Percentiles rank a stretch among this genome's conserved stretches.
These are phyloP conservation scores for Pemphredon lugubris DNA, from an alignment of 2,888 invertebrate species.

Conservation along the genomic window DNA sequence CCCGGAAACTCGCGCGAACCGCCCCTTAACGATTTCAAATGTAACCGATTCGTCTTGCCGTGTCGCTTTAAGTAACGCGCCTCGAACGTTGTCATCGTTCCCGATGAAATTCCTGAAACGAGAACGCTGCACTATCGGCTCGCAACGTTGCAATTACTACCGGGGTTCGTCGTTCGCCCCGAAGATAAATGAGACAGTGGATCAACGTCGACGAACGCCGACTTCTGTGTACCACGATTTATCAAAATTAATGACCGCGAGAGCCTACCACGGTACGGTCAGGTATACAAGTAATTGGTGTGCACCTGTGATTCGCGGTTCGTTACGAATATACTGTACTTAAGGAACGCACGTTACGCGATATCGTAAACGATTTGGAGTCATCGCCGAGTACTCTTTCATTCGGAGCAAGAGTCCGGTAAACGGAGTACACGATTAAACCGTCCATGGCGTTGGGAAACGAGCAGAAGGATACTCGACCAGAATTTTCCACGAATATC, in stretches of 20 bases:
- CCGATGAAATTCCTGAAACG: slow-evolving; percentile 42
- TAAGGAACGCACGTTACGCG: slow-evolving; percentile 9
- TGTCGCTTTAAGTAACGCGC: not conserved
- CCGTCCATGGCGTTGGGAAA: too few species aligned
- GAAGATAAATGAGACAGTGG: slow-evolving; percentile 62
- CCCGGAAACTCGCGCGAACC: not conserved
- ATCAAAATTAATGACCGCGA: slow-evolving; percentile 57
- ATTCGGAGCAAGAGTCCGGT: too few species aligned
- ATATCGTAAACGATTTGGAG: too few species aligned
- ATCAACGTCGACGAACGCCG: slow-evolving; percentile 60
- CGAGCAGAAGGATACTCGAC: too few species aligned
- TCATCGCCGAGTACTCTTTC: too few species aligned
- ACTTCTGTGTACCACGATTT: slow-evolving; percentile 56
- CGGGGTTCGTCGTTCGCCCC: slow-evolving; percentile 50
- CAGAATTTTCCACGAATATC: too few species aligned
- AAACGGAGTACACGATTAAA: too few species aligned
- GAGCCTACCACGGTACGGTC: slow-evolving; percentile 40
- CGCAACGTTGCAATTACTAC: slow-evolving; percentile 50
- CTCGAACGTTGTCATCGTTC: slow-evolving; percentile 13
- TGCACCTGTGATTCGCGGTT: slow-evolving; percentile 48
- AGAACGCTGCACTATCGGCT: slow-evolving; percentile 51
- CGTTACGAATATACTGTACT: slow-evolving; percentile 31
- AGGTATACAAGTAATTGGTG: slow-evolving; percentile 39
- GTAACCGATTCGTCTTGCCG: slow-evolving; percentile 21
- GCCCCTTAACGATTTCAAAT: not conserved